Evolutionary conservation across 2,797 vertebrate species (phyloP), one percentile per base, ranked within the genome.

Genomic region (Sebastes cheni): DNA sequence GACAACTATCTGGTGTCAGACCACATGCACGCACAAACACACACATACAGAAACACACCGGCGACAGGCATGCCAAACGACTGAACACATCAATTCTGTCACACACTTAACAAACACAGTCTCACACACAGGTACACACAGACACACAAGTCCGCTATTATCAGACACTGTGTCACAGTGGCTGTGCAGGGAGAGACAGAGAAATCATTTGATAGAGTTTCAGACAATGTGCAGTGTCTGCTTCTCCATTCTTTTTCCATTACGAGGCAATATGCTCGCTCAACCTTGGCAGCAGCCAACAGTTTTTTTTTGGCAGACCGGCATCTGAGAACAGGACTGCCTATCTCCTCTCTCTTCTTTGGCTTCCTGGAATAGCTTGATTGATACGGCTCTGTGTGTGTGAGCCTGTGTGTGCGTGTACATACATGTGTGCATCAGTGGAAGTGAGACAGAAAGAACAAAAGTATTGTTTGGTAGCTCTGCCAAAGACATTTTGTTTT

Each of bases 181-280:
- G 67, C 77, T 80, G 74, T 86, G 84, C 72, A 66, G 72, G 55
- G 42, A 62, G 67, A 90, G 81, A 80, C 75, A 42, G 77, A 77
- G 81, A 80, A 89, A 89, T 88, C 80, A 85, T 91, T 85, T 85
- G 81, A 87, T 88, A 30, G 90, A 88, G 84, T 87, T 91, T 88
- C 81, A 90, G 84, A 91, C 89, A 91, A 90, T 82, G 88, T 84
- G 79, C 86, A 69, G 65, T 79, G 84, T 85, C 83, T 87, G 80
- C 80, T 72, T 81, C 80, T 85, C 70, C 80, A 82, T 93, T 89
- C 75, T 74, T 86, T 91, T 89, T 81, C 88, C 84, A 88, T 91
- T 92, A 89, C 61, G 23, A 85, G 79, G 83, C 86, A 88, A 89
- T 88, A 78, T 84, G 87, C 72, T 88, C 73, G 23, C 81, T 91